Evolutionary conservation across 2,797 vertebrate species (phyloP), one percentile per base, ranked within the genome.

Genomic region (Eospalax fontanierii): DNA sequence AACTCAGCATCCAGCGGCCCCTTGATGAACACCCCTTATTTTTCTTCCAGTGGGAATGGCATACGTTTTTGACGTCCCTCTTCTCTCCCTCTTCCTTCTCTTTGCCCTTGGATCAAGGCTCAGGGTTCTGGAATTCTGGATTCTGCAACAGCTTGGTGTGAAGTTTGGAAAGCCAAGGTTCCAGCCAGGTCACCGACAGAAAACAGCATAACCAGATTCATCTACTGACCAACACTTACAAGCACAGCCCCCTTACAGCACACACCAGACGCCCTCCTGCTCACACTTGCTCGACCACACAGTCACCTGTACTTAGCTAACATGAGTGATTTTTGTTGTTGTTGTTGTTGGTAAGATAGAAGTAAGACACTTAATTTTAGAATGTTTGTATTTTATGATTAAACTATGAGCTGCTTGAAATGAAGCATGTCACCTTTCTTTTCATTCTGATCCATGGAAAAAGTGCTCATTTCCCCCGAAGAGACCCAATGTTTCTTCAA

Each of bases 321-420:
- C 95, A 90, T 88, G 94, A 97, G 97, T 97, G 84, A 87, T 91
- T 84, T 93, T 94, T 97, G 93, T 92, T 97, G 95, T 38, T 89
- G 76, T 95, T 95, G 84, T 96, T 96, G 78, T 95, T 97, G 95
- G 90, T 95, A 97, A 98, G 90, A 97, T 88, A 96, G 94, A 97
- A 96, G 75, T 97, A 98, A 97, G 95, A 98, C 86, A 93, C 92
- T 97, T 97, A 98, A 98, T 98, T 96, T 98, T 95, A 97, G 95
- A 97, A 96, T 91, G 96, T 96, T 98, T 98, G 97, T 97, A 97
- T 98, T 98, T 98, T 98, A 97, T 96, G 97, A 97, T 97, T 96
- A 98, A 98, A 92, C 93, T 94, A 93, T 96, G 95, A 98, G 93
- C 97, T 97, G 87, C 95, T 97, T 97, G 80, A 95, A 97, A 94